Evolutionary conservation across 2,113 vertebrate species (phyloP).

Genomic region (Callithrix jacchus): DNA sequence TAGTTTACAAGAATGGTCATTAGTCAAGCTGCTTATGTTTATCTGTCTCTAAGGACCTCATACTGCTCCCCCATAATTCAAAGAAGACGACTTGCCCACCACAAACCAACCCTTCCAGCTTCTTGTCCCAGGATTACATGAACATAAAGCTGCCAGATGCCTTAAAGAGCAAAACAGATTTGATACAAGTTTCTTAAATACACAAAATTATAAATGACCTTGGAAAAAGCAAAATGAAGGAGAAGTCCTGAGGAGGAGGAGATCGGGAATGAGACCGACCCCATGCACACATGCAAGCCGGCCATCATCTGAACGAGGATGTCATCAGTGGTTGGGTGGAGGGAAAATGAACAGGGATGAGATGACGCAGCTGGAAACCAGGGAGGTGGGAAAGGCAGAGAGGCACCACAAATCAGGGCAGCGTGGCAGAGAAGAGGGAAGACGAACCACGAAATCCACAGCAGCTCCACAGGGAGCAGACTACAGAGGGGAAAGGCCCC

Average conservation of each 20-base stretch:
- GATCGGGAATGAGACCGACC: not conserved
- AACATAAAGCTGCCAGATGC: not conserved
- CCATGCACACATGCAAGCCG: fast-evolving
- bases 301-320: not conserved
- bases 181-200: not conserved
- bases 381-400: not conserved
- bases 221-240: not conserved
- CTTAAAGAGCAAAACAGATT: not conserved
- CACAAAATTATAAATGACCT: not conserved
- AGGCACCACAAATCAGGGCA: not conserved
- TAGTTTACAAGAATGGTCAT: not conserved
- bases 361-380: not conserved
- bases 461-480: not conserved
- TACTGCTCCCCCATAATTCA: no score
- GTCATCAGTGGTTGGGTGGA: not conserved
- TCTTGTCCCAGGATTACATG: not conserved
- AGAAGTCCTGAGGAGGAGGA: not conserved
- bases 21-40: not conserved
- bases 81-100: not conserved
- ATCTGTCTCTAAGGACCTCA: not conserved
- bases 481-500: not conserved
- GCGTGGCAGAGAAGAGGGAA: no score
- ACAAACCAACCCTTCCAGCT: not conserved
- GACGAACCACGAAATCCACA: not conserved
- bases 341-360: not conserved